Percentiles rank a stretch among this genome's conserved stretches.
phyloP scores from a whole-genome alignment of 2,888 invertebrate species.

The Hoplodrina ambigua region DNA sequence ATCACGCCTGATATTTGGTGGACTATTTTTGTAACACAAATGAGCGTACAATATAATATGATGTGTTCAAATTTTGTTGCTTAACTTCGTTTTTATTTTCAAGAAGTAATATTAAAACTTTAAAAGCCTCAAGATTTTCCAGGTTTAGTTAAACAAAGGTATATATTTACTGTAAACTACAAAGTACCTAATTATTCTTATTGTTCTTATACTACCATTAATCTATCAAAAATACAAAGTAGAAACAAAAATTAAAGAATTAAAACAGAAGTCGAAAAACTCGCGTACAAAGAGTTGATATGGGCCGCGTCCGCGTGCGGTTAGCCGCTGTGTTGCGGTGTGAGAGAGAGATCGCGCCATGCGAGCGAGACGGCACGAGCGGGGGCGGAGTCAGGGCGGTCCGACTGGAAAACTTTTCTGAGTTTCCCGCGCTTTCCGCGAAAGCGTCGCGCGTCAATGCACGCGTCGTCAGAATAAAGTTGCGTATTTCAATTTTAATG shows the following conservation, averaged over 20 bases:
- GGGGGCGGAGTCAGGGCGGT: slow-evolving; percentile 77
- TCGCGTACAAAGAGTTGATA: slow-evolving; percentile 59
- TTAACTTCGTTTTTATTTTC: background rate
- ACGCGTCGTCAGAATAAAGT: slow-evolving; percentile 14
- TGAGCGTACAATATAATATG: background rate
- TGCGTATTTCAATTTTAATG: slow-evolving; percentile 8
- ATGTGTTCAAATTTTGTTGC: background rate
- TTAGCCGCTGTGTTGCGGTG: slow-evolving; percentile 81
- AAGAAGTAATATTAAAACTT: background rate
- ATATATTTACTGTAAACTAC: background rate
- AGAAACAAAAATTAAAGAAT: slow-evolving; percentile 46
- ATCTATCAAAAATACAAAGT: slow-evolving; percentile 6
- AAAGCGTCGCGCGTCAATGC: slow-evolving; percentile 48
- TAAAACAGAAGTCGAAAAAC: slow-evolving; percentile 60
- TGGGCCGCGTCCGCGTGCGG: slow-evolving; percentile 78
- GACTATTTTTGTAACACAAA: slow-evolving; percentile 44
- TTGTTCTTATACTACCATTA: background rate
- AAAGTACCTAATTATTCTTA: background rate
- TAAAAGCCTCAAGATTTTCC: background rate
- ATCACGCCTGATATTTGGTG: slow-evolving; percentile 61
- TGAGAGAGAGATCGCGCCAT: slow-evolving; percentile 67
- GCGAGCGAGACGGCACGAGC: slow-evolving; percentile 68
- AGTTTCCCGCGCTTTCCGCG: slow-evolving; percentile 86
- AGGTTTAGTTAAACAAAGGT: background rate
- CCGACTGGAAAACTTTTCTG: slow-evolving; percentile 78